Evolutionary conservation across 2,113 vertebrate species (phyloP), one percentile per base, ranked within the genome.

Genomic region (Haemorhous mexicanus): DNA sequence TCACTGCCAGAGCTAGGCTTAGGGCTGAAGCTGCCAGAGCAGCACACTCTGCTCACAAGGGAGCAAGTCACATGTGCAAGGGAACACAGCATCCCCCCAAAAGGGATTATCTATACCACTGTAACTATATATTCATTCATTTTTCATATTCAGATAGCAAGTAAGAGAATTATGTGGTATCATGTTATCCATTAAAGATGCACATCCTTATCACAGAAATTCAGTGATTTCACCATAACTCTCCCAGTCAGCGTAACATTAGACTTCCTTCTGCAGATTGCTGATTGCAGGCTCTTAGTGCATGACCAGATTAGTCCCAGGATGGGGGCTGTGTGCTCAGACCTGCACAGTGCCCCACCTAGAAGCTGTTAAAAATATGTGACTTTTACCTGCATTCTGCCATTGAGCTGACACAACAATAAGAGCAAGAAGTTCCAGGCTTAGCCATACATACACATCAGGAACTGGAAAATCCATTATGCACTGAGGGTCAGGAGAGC

Each of bases 401-500:
- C 26, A 8, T 44, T 52, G 30, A 61, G 64, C 61, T 81, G 56
- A 59, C 87, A 50, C 30, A 67, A 47, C 2, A 9, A 5, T 13
- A 63, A 67, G 30, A 67, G 28, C 32, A 78, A 55, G 19, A 64
- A 43, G 35, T 53, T 87, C 49, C 75, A 58, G 58, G 6, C 37
- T 70, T 43, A 50, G 35, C 33, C 67, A 4, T 23, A 24, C n/a
- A 8, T n/a, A n/a, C 16, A 21, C 72, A 50, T 30, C 19, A 69
- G 91, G 91, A 90, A 81, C 75, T 76, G 72, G 73, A 74, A 97
- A 97, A 93, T 70, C 44, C 27, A 58, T 94, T 94, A 10, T 2
- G 0, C 16, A 3, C 22, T 55, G 9, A 32, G 37, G 37, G 37
- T 84, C 53, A 62, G 73, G 76, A 77, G 49, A 64, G 16, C 39